A percentile compares a stretch with the other conserved stretches of the same genome.
phyloP scores from a whole-genome alignment of 2,888 invertebrate species.

The Nudaria mundana region DNA sequence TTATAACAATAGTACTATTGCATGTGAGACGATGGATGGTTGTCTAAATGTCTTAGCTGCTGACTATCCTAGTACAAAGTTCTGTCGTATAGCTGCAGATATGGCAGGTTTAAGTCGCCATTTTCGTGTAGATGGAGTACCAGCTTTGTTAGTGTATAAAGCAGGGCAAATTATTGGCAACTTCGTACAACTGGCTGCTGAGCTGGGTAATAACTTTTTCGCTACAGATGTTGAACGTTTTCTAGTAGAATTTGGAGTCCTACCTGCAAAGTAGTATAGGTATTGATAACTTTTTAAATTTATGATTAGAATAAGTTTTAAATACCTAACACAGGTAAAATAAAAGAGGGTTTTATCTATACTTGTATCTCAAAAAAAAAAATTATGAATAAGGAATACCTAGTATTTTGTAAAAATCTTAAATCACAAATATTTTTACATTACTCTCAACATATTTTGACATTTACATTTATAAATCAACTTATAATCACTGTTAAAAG shows the following conservation, averaged over 20 bases:
- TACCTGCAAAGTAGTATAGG: slow-evolving; percentile 83
- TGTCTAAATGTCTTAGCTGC: slow-evolving; percentile 88
- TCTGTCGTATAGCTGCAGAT: slow-evolving; percentile 91
- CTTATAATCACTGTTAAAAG: too few species aligned
- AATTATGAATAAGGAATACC: too few species aligned
- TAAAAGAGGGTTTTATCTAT: too few species aligned
- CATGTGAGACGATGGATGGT: slow-evolving; percentile 91
- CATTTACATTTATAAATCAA: too few species aligned
- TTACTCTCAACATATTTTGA: too few species aligned
- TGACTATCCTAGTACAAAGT: slow-evolving; percentile 92
- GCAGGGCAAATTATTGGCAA: slow-evolving; percentile 94
- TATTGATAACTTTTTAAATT: neutral
- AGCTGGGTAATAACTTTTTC: slow-evolving; percentile 94
- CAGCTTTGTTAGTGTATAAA: slow-evolving; percentile 95
- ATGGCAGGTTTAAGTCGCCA: slow-evolving; percentile 92
- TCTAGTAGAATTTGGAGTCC: slow-evolving; percentile 91
- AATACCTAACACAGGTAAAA: too few species aligned
- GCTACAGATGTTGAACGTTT: slow-evolving; percentile 94
- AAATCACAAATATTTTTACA: too few species aligned
- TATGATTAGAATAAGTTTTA: neutral
- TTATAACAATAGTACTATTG: slow-evolving; percentile 86
- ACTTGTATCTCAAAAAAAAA: too few species aligned
- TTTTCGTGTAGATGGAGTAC: slow-evolving; percentile 93
- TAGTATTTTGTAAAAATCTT: too few species aligned
- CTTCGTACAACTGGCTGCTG: slow-evolving; percentile 92